Conservation (phyloP, 2,113 vertebrate species). For the Phrynosoma blainvillii region DNA sequence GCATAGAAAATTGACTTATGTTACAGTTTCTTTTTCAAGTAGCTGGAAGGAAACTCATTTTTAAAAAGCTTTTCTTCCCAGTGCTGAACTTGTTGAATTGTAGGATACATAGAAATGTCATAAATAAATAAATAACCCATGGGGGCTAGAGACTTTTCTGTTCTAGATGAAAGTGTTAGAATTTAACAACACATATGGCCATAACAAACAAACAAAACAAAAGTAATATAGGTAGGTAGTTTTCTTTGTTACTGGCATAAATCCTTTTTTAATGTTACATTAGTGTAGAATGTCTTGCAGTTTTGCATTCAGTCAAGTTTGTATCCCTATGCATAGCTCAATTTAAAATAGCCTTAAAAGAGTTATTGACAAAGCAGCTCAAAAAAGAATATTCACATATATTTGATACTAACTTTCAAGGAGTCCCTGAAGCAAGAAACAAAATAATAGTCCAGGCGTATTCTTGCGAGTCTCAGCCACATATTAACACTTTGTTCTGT, state of each 20-base stretch:
- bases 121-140: background rate
- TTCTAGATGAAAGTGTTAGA: background rate
- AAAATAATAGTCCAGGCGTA: background rate
- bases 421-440: constrained; percentile 41
- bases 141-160: background rate
- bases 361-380: constrained; percentile 35
- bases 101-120: background rate
- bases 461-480: constrained; percentile 20
- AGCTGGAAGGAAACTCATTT: background rate
- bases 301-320: background rate
- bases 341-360: constrained; percentile 30
- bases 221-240: background rate
- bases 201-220: background rate
- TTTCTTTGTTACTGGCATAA: background rate
- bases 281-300: background rate
- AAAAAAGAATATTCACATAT: rapidly evolving
- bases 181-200: background rate
- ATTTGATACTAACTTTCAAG: background rate
- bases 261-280: background rate
- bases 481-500: background rate
- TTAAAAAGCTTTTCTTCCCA: background rate
- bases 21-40: background rate
- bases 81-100: background rate
- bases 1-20: background rate
- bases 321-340: background rate